Percentiles rank a stretch among this genome's conserved stretches.
phyloP scores from a whole-genome alignment of 2,888 invertebrate species.

The Charanyca ferruginea region DNA sequence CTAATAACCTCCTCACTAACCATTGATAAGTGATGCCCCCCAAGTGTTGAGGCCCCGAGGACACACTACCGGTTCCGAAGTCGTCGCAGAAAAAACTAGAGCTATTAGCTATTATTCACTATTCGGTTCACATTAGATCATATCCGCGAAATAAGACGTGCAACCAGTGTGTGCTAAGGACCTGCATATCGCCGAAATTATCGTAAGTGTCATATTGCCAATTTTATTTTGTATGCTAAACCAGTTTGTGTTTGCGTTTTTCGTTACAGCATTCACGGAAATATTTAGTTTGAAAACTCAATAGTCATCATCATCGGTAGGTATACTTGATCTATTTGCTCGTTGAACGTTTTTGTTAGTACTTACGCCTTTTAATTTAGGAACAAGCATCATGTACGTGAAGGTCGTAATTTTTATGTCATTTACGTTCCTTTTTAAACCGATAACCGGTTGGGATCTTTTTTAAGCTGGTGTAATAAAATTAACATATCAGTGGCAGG shows the following conservation, averaged over 20 bases:
- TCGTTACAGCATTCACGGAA: constrained; percentile 70
- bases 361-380: constrained; percentile 68
- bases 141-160: constrained; percentile 70
- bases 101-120: constrained; percentile 66
- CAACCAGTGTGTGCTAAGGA: constrained; percentile 78
- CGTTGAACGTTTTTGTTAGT: constrained; percentile 70
- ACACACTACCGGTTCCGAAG: constrained; percentile 68
- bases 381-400: constrained; percentile 73
- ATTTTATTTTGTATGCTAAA: constrained; percentile 66
- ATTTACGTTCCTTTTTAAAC: constrained; percentile 87
- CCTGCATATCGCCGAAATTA: constrained; percentile 72
- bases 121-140: constrained; percentile 67
- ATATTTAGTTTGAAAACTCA: constrained; percentile 70
- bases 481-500: constrained; percentile 86
- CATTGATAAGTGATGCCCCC: constrained; percentile 77
- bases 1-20: constrained; percentile 65
- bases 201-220: constrained; percentile 80
- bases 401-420: constrained; percentile 86
- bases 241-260: constrained; percentile 66
- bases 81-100: constrained; percentile 68
- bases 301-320: constrained; percentile 57
- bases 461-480: constrained; percentile 88
- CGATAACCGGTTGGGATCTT: constrained; percentile 87
- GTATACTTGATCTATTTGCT: constrained; percentile 59
- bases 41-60: constrained; percentile 69